Conservation (phyloP, 2,797 vertebrate genomes). For the Rhinophrynus dorsalis region DNA sequence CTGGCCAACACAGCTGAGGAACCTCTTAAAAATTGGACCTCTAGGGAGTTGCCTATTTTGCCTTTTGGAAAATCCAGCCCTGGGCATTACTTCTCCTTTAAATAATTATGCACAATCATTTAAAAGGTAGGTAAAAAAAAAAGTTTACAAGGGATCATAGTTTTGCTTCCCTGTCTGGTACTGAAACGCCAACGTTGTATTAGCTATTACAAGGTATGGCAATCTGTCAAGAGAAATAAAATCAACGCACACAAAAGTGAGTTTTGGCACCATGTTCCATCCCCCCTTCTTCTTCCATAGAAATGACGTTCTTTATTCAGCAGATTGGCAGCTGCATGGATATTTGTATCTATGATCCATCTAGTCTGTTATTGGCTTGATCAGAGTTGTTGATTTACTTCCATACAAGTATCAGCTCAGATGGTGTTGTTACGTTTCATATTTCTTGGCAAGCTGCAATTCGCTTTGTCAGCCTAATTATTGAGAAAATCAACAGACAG, state of each 20-base stretch:
- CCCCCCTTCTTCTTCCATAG: background rate
- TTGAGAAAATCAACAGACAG: conserved; percentile 20
- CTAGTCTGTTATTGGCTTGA: conserved; percentile 10
- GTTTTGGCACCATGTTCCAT: background rate
- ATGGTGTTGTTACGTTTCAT: conserved; percentile 43
- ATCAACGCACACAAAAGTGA: conserved; percentile 23
- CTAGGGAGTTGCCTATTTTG: too few relatives aligned
- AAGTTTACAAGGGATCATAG: background rate
- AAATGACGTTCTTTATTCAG: conserved; percentile 35
- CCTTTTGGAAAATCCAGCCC: too few relatives aligned
- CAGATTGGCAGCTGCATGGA: conserved; percentile 9
- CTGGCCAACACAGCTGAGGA: too few relatives aligned
- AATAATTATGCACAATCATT: too few relatives aligned
- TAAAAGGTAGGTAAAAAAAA: too few relatives aligned
- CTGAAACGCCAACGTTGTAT: background rate
- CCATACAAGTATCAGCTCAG: conserved; percentile 34
- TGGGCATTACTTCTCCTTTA: too few relatives aligned
- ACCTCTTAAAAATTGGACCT: too few relatives aligned
- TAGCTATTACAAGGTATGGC: conserved; percentile 4
- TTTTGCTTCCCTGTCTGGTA: background rate
- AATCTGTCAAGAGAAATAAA: conserved; percentile 20
- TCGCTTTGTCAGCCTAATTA: conserved; percentile 29
- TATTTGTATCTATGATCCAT: conserved; percentile 17
- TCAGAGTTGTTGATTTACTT: conserved; percentile 32
- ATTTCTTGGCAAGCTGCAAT: conserved; percentile 23